Base-by-base conservation (phyloP, 92 coral and sea anemone genomes). In the Phenganax subtilis region DNA sequence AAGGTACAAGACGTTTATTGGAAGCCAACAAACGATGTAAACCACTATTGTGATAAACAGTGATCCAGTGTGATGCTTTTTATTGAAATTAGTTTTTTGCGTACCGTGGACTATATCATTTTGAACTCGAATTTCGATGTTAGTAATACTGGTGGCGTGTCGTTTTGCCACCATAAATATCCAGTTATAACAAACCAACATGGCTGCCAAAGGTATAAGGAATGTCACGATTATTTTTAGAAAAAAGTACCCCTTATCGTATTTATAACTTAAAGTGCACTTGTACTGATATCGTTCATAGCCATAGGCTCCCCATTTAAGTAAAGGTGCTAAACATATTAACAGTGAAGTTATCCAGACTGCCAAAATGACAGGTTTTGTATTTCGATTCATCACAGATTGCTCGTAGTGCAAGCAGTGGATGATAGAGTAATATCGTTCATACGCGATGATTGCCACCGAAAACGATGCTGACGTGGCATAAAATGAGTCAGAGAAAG, bases 91-190 rank as follows among this genome's bases (percentile, higher is more conserved):
- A 64, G 47, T 60, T 44, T 73, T 72, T 9, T 80, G 80, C 6
- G 87, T 87, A 1, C 87, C 90, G 51, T 88, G 91, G 30, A 89
- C 85, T 52, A 90, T 87, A 63, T 92, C 87, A 8, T 89, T 87
- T 6, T 90, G 89, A 16, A 90, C 96, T 11, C 90, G 96, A 72
- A 96, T 89, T 44, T 96, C 94, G 57, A 96, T 96, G 55, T 87
- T 90, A n/a, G 91, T 89, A 80, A 96, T 96, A 9, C 90, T 91
- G 53, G 78, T 84, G 0, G 99, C 99, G 58, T 96, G 99, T 69
- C 99, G 81, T 86, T 97, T 88, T 8, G 99, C 99, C 0, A 96
- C 99, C 9, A 92, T 51, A 72, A 92, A 97, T 69, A 96, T 96
- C 76, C 97, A 90, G 44, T 91, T 92, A 74, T 96, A 96, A 72